Evolutionary conservation across 2,888 invertebrate genomes (phyloP).

Genomic region (Drosophila quasianomalipes): DNA sequence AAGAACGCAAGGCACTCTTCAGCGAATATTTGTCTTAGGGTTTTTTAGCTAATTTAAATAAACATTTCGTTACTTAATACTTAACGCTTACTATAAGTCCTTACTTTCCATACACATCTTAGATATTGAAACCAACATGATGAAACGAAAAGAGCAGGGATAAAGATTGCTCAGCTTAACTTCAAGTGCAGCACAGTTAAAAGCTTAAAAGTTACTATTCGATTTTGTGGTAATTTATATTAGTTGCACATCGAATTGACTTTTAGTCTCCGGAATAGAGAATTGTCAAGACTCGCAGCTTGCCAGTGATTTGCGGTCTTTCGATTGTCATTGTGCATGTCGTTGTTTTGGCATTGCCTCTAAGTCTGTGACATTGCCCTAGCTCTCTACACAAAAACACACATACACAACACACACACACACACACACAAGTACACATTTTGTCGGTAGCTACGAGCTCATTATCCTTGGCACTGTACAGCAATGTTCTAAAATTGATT

Average conservation of each 20-base stretch:
- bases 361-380: constrained; percentile 42
- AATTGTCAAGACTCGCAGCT: constrained; percentile 14
- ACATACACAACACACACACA: background rate
- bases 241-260: background rate
- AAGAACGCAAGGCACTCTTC: background rate
- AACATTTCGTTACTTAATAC: background rate
- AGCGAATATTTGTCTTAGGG: background rate
- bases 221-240: background rate
- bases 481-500: constrained; percentile 72
- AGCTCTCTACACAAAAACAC: background rate
- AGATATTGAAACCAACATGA: no score
- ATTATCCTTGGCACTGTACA: constrained; percentile 67
- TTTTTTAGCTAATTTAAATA: background rate
- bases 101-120: background rate
- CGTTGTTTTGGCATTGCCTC: constrained; percentile 45
- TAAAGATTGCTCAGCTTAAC: background rate
- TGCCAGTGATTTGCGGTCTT: constrained; percentile 32
- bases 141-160: background rate
- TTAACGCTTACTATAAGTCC: no score
- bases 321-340: constrained; percentile 32
- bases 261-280: background rate
- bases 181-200: background rate
- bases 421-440: background rate
- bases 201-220: background rate
- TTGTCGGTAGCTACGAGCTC: constrained; percentile 36